Evolutionary conservation across 2,888 invertebrate genomes (phyloP).

Genomic region (Athalia rosae): DNA sequence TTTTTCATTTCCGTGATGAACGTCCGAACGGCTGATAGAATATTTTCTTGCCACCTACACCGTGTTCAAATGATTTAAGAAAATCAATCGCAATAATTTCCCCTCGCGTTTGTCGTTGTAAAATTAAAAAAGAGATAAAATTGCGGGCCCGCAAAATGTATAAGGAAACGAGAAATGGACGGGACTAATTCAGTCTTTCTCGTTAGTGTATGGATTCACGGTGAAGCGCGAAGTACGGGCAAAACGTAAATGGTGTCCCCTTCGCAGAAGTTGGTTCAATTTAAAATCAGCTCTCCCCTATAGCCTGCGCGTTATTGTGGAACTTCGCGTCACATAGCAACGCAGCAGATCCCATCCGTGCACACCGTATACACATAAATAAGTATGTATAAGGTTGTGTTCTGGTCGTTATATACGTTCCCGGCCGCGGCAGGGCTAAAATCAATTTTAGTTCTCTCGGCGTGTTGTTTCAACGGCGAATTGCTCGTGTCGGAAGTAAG

Average conservation of each 20-base stretch:
- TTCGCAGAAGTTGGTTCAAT: conserved; percentile 18
- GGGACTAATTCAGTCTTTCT: too few species aligned
- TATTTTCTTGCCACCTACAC: neutral
- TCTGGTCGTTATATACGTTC: conserved; percentile 2
- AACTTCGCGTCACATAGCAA: conserved; percentile 24
- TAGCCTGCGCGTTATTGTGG: neutral
- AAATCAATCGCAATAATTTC: too few species aligned
- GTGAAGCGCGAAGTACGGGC: neutral
- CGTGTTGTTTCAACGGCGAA: conserved; percentile 41
- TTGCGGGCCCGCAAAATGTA: neutral
- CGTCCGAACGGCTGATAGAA: neutral
- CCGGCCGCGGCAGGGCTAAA: conserved; percentile 2
- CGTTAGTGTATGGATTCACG: neutral
- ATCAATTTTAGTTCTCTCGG: conserved; percentile 39
- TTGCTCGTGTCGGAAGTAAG: conserved; percentile 38
- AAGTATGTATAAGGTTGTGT: neutral
- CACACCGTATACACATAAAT: neutral
- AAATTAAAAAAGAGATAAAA: neutral
- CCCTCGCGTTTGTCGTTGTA: neutral
- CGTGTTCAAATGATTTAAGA: neutral
- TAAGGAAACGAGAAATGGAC: neutral
- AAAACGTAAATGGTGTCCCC: conserved; percentile 2
- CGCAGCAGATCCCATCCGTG: neutral
- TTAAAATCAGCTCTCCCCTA: conserved; percentile 13
- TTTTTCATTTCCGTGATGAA: neutral